Base-by-base conservation (phyloP, 37 sponge, comb jelly and placozoan species). In the Beroe forskalii region DNA sequence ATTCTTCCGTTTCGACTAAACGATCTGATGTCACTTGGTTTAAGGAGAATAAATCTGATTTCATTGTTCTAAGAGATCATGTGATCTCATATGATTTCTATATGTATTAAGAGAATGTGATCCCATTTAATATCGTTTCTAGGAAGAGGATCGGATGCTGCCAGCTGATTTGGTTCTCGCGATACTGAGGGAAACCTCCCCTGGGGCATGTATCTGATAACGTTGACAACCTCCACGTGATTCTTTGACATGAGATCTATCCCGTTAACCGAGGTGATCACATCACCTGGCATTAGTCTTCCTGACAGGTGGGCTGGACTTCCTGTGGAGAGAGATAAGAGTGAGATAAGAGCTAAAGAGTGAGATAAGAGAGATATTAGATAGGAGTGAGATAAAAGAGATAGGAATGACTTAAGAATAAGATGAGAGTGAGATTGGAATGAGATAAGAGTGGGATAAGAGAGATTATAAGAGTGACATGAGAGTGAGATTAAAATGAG, bases 191-290 rank as follows among this genome's bases (percentile, higher is more conserved):
- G 40, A 19, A 24, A 80, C 86, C 27, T 80, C 86, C 86, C 86
- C 30, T 35, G 37, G 28, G 86, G 86, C 86, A 80, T 80, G 55
- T 80, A 80, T 48, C 86, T 17, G 30, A 80, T 80, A 2, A 80
- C 55, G 27, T 80, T 80, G 25, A 80, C 86, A 1, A 80, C 86
- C 55, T 80, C 86, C 44, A 80, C 86, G 55, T 80, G 86, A 43
- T 23, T 44, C 55, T 38, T 32, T 6, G 55, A 39, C 38, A 23
- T 38, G 24, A 80, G 48, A 37, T 80, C 86, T 23, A 80, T 30
- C 9, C 86, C 86, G 86, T 80, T 80, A 42, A 80, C 86, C 0
- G 86, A 41, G 1, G 55, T 80, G 25, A 80, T 41, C 2, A 80
- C 55, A 37, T 80, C 86, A 17, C 86, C 86, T 23, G 86, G 86